Conservation (phyloP, 1,140 invertebrate genomes). For the Zaprionus ornatus region DNA sequence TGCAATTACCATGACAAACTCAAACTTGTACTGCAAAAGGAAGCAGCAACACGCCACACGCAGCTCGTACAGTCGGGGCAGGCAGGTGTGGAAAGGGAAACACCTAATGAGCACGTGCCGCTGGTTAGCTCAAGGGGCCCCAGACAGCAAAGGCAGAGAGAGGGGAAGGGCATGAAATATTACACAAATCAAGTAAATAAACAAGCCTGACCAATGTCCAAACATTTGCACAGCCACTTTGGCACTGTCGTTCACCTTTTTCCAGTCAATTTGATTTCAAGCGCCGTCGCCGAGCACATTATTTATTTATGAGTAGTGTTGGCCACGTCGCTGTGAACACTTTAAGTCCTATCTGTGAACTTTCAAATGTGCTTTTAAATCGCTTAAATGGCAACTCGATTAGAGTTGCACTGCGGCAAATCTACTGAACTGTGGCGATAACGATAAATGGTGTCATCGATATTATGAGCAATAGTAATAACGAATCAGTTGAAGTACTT, state of each 20-base stretch:
- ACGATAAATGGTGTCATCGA: background rate
- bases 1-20: conserved; percentile 17
- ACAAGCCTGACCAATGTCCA: conserved; percentile 52
- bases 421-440: background rate
- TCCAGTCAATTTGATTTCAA: conserved; percentile 64
- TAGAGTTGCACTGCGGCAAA: no score
- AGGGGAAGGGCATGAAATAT: conserved; percentile 36
- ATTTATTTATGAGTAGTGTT: conserved; percentile 59
- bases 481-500: background rate
- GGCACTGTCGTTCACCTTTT: conserved; percentile 50
- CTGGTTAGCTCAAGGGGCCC: conserved; percentile 29
- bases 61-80: background rate
- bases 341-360: background rate
- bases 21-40: conserved; percentile 21
- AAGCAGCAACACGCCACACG: background rate
- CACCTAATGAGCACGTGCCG: conserved; percentile 43
- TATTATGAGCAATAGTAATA: no score
- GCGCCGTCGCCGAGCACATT: conserved; percentile 46
- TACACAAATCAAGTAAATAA: conserved; percentile 53
- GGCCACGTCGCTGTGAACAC: conserved; percentile 7
- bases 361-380: conserved; percentile 12
- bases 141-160: background rate
- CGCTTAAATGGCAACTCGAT: background rate
- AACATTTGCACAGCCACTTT: conserved; percentile 55
- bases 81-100: background rate